These are phyloP conservation scores for Cyanocitta stelleri DNA, from an alignment of 2,113 vertebrate species.

Conservation along the genomic window DNA sequence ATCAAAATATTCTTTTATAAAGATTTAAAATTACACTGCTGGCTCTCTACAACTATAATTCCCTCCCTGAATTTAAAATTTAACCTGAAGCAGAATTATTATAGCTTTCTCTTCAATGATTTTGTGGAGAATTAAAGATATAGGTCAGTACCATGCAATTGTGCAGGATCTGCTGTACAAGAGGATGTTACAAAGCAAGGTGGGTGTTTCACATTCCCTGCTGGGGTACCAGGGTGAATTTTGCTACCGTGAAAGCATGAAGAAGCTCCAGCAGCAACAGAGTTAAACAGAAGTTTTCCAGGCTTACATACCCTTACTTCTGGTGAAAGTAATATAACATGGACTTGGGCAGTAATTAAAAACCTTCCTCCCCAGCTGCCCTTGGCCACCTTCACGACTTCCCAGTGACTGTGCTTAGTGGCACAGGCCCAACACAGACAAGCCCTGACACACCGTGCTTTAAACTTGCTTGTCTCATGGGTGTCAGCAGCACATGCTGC, in stretches of 20 bases:
- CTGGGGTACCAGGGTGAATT: neutral
- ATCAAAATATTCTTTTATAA: neutral
- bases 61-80: neutral
- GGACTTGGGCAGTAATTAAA: neutral
- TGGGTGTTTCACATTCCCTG: neutral
- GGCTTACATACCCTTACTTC: neutral
- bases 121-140: neutral
- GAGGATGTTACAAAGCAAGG: neutral
- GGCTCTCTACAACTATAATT: neutral
- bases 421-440: neutral
- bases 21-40: neutral
- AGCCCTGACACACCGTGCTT: rapidly evolving
- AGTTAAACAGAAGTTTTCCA: neutral
- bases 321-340: neutral
- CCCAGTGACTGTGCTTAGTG: neutral
- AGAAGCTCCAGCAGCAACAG: neutral
- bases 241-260: neutral
- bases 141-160: neutral
- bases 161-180: neutral
- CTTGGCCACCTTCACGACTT: neutral
- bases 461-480: neutral
- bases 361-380: neutral
- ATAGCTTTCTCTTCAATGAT: neutral
- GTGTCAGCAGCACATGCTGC: neutral
- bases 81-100: neutral